Evolutionary conservation across 2,797 vertebrate genomes (phyloP), one percentile per base, ranked within the genome.

Genomic region (Mallotus villosus): DNA sequence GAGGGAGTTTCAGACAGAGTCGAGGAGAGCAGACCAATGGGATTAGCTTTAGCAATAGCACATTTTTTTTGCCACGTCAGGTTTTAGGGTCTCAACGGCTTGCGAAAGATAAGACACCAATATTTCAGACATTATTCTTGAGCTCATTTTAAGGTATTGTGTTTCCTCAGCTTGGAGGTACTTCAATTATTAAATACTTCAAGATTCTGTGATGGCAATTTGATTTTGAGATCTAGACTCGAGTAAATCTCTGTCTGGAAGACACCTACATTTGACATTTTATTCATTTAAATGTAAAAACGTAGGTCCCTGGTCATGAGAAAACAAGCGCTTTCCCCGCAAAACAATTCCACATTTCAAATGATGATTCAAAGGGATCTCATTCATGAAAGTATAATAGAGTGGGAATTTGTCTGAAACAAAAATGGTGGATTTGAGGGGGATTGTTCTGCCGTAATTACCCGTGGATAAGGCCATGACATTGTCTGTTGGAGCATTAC

Each of bases 91-190:
- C 80, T 91, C 81, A 86, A 65, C 70, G 58, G 86, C 87, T 85
- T 65, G 68, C 63, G 77, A 76, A 74, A 86, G 88, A 92, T 90
- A 92, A 91, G 85, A 85, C 87, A 87, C 81, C 68, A 81, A 71
- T 78, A 89, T 75, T 79, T 64, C 55, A 68, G 68, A 75, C 73
- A 88, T 90, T 89, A 90, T 82, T 76, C 85, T 77, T 70, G 60
- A 82, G 85, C 86, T 90, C 73, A 86, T 90, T 90, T 90, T 81
- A 82, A 85, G 84, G 83, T 87, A 86, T 88, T 87, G 83, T 85
- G 78, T 79, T 68, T 77, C 63, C 65, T 66, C 11, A 81, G 17
- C 77, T 81, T 65, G 61, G 25, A 71, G 64, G 49, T n/a, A 53
- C 17, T 27, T 25, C 64, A 17, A 53, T 17, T 11, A 41, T 41